Evolutionary conservation across 2,888 invertebrate species (phyloP).

Genomic region (Chrysina gloriosa): DNA sequence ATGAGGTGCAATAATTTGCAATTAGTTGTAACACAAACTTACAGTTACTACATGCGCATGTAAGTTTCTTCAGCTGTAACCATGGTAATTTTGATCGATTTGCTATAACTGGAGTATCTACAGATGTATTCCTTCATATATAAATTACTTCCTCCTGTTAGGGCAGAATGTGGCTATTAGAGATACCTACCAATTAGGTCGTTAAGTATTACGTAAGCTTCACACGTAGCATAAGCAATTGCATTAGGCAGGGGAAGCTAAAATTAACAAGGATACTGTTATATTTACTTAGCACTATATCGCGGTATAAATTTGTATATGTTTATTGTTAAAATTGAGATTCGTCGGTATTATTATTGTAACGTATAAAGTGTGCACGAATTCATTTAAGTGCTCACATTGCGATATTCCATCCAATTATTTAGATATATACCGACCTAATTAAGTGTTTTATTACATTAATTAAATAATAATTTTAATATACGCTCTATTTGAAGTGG

Average conservation of each 20-base stretch:
- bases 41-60: too few species aligned
- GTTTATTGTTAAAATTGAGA: slow-evolving; percentile 20
- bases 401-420: not conserved
- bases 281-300: slow-evolving; percentile 9
- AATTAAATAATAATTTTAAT: slow-evolving; percentile 20
- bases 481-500: not conserved
- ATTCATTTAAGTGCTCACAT: not conserved
- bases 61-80: too few species aligned
- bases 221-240: not conserved
- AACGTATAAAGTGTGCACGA: not conserved
- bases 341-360: not conserved
- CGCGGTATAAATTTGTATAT: slow-evolving; percentile 14
- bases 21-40: too few species aligned
- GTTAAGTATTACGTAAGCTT: not conserved
- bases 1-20: too few species aligned
- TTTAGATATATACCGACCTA: slow-evolving; percentile 5
- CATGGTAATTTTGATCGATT: too few species aligned
- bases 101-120: too few species aligned
- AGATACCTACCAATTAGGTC: not conserved
- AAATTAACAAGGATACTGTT: slow-evolving; percentile 13
- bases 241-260: not conserved
- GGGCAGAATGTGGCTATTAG: too few species aligned
- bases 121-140: too few species aligned
- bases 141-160: too few species aligned
- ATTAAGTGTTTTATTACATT: slow-evolving; percentile 24